phyloP scores from a whole-genome alignment of 2,888 invertebrate genomes.

The Nycteola revayana region DNA sequence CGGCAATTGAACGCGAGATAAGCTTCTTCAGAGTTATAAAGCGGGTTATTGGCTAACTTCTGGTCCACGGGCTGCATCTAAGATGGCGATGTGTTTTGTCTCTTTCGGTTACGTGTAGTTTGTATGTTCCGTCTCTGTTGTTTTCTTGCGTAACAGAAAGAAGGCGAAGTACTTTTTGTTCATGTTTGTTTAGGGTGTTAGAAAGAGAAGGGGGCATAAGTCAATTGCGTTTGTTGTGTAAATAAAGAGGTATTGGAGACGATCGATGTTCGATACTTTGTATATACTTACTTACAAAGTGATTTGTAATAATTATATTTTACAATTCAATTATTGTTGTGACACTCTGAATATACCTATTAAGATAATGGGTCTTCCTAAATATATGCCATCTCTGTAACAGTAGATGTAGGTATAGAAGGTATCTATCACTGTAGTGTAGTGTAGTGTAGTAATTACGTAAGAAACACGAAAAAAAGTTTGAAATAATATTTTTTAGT shows the following conservation, averaged over 20 bases:
- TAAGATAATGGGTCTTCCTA: too few species aligned
- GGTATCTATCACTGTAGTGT: too few species aligned
- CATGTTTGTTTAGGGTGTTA: slow-evolving; percentile 62
- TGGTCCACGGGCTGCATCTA: slow-evolving; percentile 78
- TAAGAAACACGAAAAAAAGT: too few species aligned
- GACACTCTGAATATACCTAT: too few species aligned
- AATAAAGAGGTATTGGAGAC: slow-evolving; percentile 57
- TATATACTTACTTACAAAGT: too few species aligned
- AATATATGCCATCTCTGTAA: too few species aligned
- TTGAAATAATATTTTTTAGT: too few species aligned
- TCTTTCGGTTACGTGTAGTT: slow-evolving; percentile 38
- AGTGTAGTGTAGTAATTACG: too few species aligned
- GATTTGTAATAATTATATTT: too few species aligned
- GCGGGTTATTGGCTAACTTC: slow-evolving; percentile 76
- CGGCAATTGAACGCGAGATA: slow-evolving; percentile 43
- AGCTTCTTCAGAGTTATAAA: slow-evolving; percentile 44
- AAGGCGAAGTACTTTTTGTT: slow-evolving; percentile 61
- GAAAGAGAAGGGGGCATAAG: slow-evolving; percentile 53
- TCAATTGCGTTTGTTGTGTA: slow-evolving; percentile 67
- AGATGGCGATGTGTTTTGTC: slow-evolving; percentile 70
- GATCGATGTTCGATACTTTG: too few species aligned
- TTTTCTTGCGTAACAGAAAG: slow-evolving; percentile 70
- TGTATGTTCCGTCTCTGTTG: slow-evolving; percentile 49
- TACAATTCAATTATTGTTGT: too few species aligned
- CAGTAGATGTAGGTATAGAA: too few species aligned